Base-by-base conservation (phyloP, 2,888 invertebrate genomes). In the Andricus quercusramuli region DNA sequence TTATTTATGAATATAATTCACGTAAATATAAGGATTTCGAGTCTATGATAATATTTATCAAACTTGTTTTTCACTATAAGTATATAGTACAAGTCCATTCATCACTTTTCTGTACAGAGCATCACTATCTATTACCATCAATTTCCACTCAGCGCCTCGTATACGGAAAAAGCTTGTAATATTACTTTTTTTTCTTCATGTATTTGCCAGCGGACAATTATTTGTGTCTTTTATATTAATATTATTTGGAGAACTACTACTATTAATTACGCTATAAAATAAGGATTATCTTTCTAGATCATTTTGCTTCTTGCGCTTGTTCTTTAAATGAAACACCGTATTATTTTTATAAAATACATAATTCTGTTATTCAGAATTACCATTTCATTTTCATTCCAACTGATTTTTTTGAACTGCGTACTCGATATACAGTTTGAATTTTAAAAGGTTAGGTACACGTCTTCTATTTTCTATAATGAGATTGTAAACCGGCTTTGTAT, bases 201-300 rank as follows among this genome's bases (percentile, higher is more conserved):
- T 91, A 91, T 92, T 91, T 92, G 91, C 91, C 92, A 92, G 91
- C 91, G 90, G 92, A 91, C 87, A 90, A 91, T 91, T 89, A 89
- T 88, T 74, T 74, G 51, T 56, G 82, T 88, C 87, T 87, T 89
- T 88, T 90, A 89, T 89, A 89, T 90, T 88, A 90, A 88, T 90
- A 90, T 90, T 90, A 89, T 90, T 90, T 90, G 91, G 89, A 90
- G 85, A 89, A 86, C 88, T 88, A 89, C 86, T 88, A 91, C 88
- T 85, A 88, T 88, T 91, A 91, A 91, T 74, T 90, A 90, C 85
- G 86, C 87, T 89, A 56, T 15, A 89, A 84, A 84, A 89, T 47
- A 47, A 59, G 85, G 86, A 89, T 90, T 90, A 91, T 89, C 91
- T 91, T 92, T 92, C 90, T 91, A 91, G 91, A 91, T 91, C 88